Evolutionary conservation across 1,140 invertebrate genomes (phyloP).

Genomic region (Calosoma granatense): DNA sequence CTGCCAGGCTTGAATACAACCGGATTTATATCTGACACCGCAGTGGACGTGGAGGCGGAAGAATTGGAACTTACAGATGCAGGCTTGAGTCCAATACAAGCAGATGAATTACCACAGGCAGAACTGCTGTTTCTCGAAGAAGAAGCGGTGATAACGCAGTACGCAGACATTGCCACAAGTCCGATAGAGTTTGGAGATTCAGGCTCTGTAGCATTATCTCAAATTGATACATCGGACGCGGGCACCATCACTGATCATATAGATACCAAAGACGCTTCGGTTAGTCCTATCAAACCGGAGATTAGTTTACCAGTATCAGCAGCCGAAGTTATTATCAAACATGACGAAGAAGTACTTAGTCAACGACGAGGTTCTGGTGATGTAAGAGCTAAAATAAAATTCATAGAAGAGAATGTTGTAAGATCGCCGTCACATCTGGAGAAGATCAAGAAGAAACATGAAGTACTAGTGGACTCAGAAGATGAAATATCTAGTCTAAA

Average conservation of each 20-base stretch:
- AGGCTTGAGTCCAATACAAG: conserved; percentile 42
- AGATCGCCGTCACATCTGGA: conserved; percentile 24
- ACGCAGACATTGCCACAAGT: conserved; percentile 37
- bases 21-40: conserved; percentile 39
- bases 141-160: conserved; percentile 27
- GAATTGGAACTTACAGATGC: conserved; percentile 43
- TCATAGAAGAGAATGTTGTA: conserved; percentile 34
- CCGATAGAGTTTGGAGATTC: conserved; percentile 36
- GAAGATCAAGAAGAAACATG: conserved; percentile 20
- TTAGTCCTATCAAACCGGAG: conserved; percentile 36
- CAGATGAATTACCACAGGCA: conserved; percentile 33
- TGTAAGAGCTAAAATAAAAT: conserved; percentile 37
- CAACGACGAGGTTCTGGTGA: conserved; percentile 34
- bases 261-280: conserved; percentile 37
- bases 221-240: conserved; percentile 38
- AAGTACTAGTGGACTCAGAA: conserved; percentile 30
- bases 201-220: conserved; percentile 30
- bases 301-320: conserved; percentile 20
- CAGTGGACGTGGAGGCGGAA: conserved; percentile 36
- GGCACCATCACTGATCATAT: conserved; percentile 39
- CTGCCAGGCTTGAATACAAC: conserved; percentile 30
- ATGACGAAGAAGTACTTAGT: conserved; percentile 29
- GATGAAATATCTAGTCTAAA: conserved; percentile 34
- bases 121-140: conserved; percentile 31
- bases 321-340: conserved; percentile 18